Conservation (phyloP, 2,113 vertebrate genomes). For the Carollia perspicillata region DNA sequence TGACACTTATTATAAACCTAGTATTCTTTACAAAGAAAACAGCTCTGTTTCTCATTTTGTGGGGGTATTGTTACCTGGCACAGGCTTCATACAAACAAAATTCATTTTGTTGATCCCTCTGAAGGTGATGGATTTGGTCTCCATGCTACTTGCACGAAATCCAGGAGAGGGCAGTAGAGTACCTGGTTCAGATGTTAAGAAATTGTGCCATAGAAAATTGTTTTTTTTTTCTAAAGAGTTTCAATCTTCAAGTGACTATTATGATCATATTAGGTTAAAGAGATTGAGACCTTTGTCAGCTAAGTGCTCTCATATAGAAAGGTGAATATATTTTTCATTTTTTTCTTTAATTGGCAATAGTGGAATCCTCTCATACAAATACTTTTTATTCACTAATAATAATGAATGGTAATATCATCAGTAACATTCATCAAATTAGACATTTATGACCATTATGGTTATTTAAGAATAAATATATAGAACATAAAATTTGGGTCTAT, state of each 20-base stretch:
- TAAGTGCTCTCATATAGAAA: neutral
- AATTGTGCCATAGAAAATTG: neutral
- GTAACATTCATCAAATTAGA: neutral
- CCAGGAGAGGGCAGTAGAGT: conserved; percentile 81
- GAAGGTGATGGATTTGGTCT: neutral
- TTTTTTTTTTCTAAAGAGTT: neutral
- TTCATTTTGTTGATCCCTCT: neutral
- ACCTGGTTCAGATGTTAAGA: conserved; percentile 43
- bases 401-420: neutral
- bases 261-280: neutral
- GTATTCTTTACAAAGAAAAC: neutral
- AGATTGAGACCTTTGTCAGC: neutral
- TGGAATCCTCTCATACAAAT: neutral
- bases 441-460: neutral
- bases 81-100: neutral
- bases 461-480: neutral
- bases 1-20: neutral
- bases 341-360: neutral
- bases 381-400: neutral
- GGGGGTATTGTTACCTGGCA: neutral
- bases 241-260: neutral
- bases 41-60: neutral
- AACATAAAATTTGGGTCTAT: neutral
- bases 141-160: conserved; percentile 42
- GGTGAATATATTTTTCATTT: neutral